Evolutionary conservation across 1,140 invertebrate species (phyloP).

Genomic region (Magallana gigas): DNA sequence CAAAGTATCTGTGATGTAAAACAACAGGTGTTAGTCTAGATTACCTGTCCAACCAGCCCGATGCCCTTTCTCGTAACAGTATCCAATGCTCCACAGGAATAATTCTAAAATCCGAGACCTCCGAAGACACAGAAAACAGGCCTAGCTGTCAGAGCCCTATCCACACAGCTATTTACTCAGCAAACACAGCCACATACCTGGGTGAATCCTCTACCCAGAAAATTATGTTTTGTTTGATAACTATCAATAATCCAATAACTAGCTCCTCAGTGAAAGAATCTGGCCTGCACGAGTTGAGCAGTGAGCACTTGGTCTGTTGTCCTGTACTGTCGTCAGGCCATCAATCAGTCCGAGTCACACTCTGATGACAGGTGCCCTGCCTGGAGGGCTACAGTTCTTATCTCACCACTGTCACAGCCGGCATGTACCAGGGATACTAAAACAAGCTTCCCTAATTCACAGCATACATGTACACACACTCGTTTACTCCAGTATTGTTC

Average conservation of each 20-base stretch:
- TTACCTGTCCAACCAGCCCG: background rate
- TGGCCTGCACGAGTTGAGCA: background rate
- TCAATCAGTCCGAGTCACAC: background rate
- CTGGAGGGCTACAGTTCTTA: background rate
- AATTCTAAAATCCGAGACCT: background rate
- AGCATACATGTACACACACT: background rate
- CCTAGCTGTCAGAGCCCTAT: background rate
- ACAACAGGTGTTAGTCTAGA: background rate
- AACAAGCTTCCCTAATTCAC: conserved; percentile 32
- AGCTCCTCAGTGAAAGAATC: background rate
- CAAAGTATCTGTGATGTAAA: background rate
- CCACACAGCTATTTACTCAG: conserved; percentile 24
- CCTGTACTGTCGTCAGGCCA: conserved; percentile 8
- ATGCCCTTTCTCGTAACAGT: background rate
- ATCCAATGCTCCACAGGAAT: background rate
- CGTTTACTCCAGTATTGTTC: background rate
- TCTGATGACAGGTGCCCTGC: conserved; percentile 11
- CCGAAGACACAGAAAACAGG: background rate
- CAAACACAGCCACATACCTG: conserved; percentile 24
- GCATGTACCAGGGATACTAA: conserved; percentile 28
- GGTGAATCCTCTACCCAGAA: conserved; percentile 10
- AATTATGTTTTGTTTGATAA: conserved; percentile 27
- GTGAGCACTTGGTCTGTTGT: conserved; percentile 1
- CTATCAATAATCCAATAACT: conserved; percentile 25
- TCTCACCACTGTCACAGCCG: conserved; percentile 21